Conservation (phyloP, 2,888 invertebrate genomes). For the Acanthosepion lycidas region DNA sequence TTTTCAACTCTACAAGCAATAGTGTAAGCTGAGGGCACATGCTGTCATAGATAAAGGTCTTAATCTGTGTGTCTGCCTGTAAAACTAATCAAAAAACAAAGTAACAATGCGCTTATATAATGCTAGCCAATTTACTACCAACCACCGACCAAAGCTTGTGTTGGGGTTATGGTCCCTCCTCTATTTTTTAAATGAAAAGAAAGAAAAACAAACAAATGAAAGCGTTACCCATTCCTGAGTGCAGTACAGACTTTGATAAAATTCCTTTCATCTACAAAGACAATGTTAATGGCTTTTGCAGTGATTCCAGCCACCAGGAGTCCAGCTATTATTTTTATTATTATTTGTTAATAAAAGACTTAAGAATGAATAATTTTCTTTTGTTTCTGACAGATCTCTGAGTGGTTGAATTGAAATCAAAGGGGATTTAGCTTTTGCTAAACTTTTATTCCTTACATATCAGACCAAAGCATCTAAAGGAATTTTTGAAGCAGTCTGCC, state of each 20-base stretch:
- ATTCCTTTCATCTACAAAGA: constrained; percentile 33
- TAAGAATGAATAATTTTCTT: constrained; percentile 33
- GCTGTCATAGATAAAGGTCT: background rate
- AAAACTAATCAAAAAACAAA: background rate
- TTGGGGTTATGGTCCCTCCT: background rate
- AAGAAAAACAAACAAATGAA: background rate
- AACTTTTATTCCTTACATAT: constrained; percentile 33
- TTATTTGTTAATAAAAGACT: constrained; percentile 33
- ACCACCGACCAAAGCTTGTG: background rate
- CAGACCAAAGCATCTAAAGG: constrained; percentile 33
- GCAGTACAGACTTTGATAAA: background rate
- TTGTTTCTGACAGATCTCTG: constrained; percentile 33
- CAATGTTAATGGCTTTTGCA: constrained; percentile 33
- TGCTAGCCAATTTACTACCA: background rate
- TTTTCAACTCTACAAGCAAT: background rate
- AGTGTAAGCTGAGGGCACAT: constrained; percentile 33
- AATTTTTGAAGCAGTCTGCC: background rate
- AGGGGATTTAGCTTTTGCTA: background rate
- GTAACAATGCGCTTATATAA: background rate
- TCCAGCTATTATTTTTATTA: constrained; percentile 33
- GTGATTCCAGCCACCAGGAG: background rate
- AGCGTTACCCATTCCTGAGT: background rate
- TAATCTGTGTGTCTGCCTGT: background rate
- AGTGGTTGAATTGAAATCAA: constrained; percentile 33
- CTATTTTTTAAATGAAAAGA: background rate